These are phyloP conservation scores for Leucoptera coffeella DNA, from an alignment of 2,888 invertebrate species.

Conservation along the genomic window DNA sequence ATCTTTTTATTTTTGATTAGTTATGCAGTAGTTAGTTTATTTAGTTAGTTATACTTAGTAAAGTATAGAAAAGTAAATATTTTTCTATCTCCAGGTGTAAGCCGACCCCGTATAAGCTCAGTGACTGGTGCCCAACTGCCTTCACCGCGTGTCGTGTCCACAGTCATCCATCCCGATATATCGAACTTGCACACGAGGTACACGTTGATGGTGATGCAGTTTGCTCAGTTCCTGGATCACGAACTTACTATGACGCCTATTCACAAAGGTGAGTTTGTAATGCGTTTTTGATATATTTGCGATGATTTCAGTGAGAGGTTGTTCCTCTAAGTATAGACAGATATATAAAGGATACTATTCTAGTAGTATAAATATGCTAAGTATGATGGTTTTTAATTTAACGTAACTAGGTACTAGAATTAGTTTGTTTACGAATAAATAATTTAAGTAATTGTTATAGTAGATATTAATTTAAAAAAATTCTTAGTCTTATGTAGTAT, in stretches of 20 bases:
- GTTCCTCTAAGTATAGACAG: no score
- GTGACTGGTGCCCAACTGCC: conserved; percentile 74
- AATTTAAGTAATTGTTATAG: no score
- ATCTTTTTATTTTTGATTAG: conserved; percentile 1
- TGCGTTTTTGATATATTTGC: no score
- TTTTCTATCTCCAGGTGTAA: conserved; percentile 53
- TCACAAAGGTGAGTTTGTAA: conserved; percentile 66
- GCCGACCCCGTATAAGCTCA: conserved; percentile 68
- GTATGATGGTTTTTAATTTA: no score
- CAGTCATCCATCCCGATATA: conserved; percentile 86
- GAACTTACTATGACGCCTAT: conserved; percentile 93
- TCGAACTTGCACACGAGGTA: conserved; percentile 84
- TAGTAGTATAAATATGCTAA: no score
- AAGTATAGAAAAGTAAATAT: conserved; percentile 4
- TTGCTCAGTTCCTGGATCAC: conserved; percentile 90
- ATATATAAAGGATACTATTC: no score
- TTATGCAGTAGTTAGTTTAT: not conserved
- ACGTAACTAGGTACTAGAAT: no score
- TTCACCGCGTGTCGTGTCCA: conserved; percentile 80
- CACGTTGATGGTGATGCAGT: conserved; percentile 92
- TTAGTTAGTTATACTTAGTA: not conserved
- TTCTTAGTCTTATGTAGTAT: no score
- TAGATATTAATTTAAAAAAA: no score
- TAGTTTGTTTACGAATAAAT: no score
- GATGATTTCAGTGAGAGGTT: no score